phyloP scores from a whole-genome alignment of 1,140 invertebrate species.

The Drosophila tropicalis region DNA sequence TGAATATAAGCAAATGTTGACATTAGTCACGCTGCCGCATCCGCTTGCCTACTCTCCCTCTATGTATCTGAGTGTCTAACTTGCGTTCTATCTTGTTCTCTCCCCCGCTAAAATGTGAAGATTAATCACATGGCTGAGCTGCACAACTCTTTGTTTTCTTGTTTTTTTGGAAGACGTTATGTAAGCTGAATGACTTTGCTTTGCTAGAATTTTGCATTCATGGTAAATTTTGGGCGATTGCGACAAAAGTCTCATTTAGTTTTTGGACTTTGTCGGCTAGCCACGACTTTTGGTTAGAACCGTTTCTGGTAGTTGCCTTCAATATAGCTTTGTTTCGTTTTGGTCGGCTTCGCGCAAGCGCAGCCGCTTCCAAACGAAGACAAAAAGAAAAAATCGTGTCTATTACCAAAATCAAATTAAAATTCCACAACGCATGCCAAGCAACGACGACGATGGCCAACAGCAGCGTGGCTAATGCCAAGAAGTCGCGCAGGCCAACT shows the following conservation, averaged over 20 bases:
- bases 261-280: slow-evolving; percentile 21
- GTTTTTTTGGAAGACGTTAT: slow-evolving; percentile 36
- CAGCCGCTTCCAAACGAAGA: slow-evolving; percentile 55
- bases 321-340: slow-evolving; percentile 37
- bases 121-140: slow-evolving; percentile 56
- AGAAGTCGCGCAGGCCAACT: slow-evolving; percentile 67
- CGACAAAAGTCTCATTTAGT: slow-evolving; percentile 29
- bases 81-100: not conserved
- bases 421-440: slow-evolving; percentile 80
- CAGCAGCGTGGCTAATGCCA: slow-evolving; percentile 71
- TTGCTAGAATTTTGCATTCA: slow-evolving; percentile 42
- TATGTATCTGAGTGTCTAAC: slow-evolving; percentile 5
- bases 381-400: slow-evolving; percentile 67
- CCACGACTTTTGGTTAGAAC: slow-evolving; percentile 18
- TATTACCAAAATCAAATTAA: slow-evolving; percentile 80
- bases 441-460: slow-evolving; percentile 30
- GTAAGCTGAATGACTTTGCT: slow-evolving; percentile 35
- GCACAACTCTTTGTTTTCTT: slow-evolving; percentile 34
- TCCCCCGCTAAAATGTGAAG: slow-evolving; percentile 14
- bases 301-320: slow-evolving; percentile 22
- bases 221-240: slow-evolving; percentile 41
- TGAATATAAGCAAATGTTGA: slow-evolving; percentile 63
- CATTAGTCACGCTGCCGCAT: slow-evolving; percentile 68
- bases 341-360: slow-evolving; percentile 53
- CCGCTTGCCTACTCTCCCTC: slow-evolving; percentile 31